These are phyloP conservation scores for Euleptes europaea DNA, from an alignment of 2,113 vertebrate species.

Conservation along the genomic window DNA sequence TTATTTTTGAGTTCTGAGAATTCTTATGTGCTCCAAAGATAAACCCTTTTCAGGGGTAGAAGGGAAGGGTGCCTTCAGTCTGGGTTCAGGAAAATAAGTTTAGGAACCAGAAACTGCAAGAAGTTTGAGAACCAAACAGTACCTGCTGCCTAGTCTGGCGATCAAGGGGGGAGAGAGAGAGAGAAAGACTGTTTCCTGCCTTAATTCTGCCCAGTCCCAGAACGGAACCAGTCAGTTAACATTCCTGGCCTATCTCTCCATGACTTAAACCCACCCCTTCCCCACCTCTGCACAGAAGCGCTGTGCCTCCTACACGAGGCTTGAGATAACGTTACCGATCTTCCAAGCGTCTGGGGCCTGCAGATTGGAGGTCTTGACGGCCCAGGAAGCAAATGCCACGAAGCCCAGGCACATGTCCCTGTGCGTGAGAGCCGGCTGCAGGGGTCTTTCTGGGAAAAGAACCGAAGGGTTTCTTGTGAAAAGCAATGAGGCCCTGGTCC, in stretches of 20 bases:
- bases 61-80: neutral
- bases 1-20: too few species aligned
- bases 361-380: slow-evolving; percentile 88
- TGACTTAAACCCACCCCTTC: rapidly evolving
- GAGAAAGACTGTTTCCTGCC: neutral
- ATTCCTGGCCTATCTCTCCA: slow-evolving; percentile 5
- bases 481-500: rapidly evolving
- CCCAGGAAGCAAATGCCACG: slow-evolving; percentile 95
- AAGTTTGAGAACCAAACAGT: neutral
- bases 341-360: slow-evolving; percentile 92
- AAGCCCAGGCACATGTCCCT: slow-evolving; percentile 93
- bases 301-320: neutral
- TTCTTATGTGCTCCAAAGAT: neutral
- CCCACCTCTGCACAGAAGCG: neutral
- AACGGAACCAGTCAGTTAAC: neutral
- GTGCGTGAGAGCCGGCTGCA: slow-evolving; percentile 63
- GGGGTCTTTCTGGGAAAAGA: slow-evolving; percentile 45
- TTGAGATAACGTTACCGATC: slow-evolving; percentile 79
- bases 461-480: neutral
- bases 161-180: neutral
- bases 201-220: neutral
- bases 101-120: neutral
- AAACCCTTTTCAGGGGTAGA: neutral
- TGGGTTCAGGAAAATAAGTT: neutral
- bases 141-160: neutral